Base-by-base conservation (phyloP, 2,797 vertebrate species). In the Schizothorax lantsangensis region DNA sequence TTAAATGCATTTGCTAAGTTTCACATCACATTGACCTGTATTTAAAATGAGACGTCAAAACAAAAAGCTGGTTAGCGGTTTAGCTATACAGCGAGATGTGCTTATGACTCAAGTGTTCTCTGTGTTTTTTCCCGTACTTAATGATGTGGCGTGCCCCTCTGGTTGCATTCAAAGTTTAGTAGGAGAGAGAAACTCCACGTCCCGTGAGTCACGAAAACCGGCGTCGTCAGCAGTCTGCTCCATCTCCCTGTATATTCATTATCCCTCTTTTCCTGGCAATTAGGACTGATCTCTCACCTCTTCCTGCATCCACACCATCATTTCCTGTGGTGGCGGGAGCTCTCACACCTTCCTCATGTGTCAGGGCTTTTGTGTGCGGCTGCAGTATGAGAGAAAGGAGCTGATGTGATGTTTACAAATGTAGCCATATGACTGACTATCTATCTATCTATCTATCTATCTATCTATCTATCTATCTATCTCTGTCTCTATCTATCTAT, bases 201-300 rank as follows among this genome's bases (percentile, higher is more conserved):
- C 86, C 79, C 59, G 11, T 33, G 83, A 82, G 72, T 57, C 59
- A 12, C 2, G 33, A 30, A 77, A 87, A 78, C n/a, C 6, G 59
- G 64, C 30, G 19, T 71, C 12, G 74, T 88, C 83, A 88, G 87
- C 87, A 62, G 36, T 85, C 68, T 84, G 71, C 83, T 59, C 74
- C 23, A 49, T 88, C 79, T 83, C 73, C 33, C 79, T 69, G 54
- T 64, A 33, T 74, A 59, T 82, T 82, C 79, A 59, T 82, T 84
- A 87, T 87, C 23, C 43, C 12, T 30, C 66, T 57, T 78, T 80
- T 69, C 47, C 69, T 59, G 78, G 79, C 83, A 85, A 71, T 88
- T 88, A 85, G 83, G 38, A 40, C 78, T 78, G 79, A 74, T 85
- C 83, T 81, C 83, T 81, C 84, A 81, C 79, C 73, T 59, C 77